Evolutionary conservation across 2,113 vertebrate species (phyloP).

Genomic region (Pollachius pollachius): DNA sequence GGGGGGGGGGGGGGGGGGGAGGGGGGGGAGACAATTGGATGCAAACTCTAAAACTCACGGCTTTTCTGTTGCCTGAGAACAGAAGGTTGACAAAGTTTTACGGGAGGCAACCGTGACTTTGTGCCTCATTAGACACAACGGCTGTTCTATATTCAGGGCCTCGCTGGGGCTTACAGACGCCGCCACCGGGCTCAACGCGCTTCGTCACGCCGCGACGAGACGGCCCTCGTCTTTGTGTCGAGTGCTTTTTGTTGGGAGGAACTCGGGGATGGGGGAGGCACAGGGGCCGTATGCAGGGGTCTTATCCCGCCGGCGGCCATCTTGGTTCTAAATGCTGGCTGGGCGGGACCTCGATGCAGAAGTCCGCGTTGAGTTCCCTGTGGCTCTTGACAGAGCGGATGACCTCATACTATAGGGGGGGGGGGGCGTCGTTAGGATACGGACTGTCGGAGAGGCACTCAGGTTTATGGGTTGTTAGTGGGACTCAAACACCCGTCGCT

Average conservation of each 20-base stretch:
- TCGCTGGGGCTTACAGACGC: conserved; percentile 62
- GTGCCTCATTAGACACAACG: conserved; percentile 72
- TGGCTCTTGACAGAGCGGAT: too few species aligned
- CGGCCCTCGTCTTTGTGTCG: conserved; percentile 47
- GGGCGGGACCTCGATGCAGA: too few species aligned
- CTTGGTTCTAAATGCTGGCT: too few species aligned
- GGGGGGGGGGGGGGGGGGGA: not conserved
- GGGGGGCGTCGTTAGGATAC: too few species aligned
- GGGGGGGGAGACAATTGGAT: conserved; percentile 32
- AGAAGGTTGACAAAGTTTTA: conserved; percentile 72
- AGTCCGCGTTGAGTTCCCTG: too few species aligned
- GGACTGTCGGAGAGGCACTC: too few species aligned
- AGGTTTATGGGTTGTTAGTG: too few species aligned
- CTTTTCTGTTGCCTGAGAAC: conserved; percentile 68
- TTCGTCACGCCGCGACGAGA: conserved; percentile 54
- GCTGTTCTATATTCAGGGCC: conserved; percentile 74
- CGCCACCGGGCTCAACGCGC: conserved; percentile 59
- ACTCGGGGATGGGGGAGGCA: conserved; percentile 21
- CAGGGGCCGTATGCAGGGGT: too few species aligned
- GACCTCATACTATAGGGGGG: too few species aligned
- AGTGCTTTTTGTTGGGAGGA: conserved; percentile 50
- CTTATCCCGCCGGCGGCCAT: too few species aligned
- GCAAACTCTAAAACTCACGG: conserved; percentile 52
- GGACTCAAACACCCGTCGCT: too few species aligned
- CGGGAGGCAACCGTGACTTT: conserved; percentile 66